Evolutionary conservation across 2,113 vertebrate genomes (phyloP).

Genomic region (Stomatorhinus ivindoensis): DNA sequence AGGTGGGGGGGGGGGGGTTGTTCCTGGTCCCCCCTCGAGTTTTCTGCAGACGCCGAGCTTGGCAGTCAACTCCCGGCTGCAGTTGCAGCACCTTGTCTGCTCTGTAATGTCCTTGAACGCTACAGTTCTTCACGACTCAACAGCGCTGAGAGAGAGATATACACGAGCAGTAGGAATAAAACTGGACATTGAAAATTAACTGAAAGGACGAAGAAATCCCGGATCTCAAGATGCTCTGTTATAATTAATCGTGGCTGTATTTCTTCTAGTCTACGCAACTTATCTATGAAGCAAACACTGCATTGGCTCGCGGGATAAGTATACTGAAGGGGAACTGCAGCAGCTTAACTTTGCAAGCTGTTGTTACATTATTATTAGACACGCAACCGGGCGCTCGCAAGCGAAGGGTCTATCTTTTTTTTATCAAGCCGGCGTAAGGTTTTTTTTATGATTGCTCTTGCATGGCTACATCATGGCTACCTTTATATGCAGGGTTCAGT

Average conservation of each 20-base stretch:
- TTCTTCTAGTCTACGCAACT: slow-evolving; percentile 24
- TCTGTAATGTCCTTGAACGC: slow-evolving; percentile 56
- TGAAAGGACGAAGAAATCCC: slow-evolving; percentile 20
- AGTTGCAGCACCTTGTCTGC: slow-evolving; percentile 53
- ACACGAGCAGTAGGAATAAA: slow-evolving; percentile 8
- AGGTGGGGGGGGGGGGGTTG: slow-evolving; percentile 46
- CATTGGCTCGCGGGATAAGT: slow-evolving; percentile 42
- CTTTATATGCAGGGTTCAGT: slow-evolving; percentile 85
- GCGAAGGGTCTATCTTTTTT: slow-evolving; percentile 37
- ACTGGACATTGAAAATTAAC: slow-evolving; percentile 5
- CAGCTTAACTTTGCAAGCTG: slow-evolving; percentile 23
- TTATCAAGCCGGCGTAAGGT: slow-evolving; percentile 35
- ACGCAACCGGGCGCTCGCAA: not conserved
- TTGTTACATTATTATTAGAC: slow-evolving; percentile 15
- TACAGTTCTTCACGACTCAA: slow-evolving; percentile 26
- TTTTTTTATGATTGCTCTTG: slow-evolving; percentile 41
- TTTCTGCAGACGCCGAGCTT: slow-evolving; percentile 47
- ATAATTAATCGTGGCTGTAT: slow-evolving; percentile 25
- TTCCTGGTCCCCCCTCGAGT: slow-evolving; percentile 37
- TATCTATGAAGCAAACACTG: slow-evolving; percentile 40
- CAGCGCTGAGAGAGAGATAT: not conserved
- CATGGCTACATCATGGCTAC: slow-evolving; percentile 87
- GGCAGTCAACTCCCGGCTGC: slow-evolving; percentile 47
- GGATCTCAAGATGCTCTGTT: slow-evolving; percentile 28
- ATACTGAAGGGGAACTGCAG: slow-evolving; percentile 5